Evolutionary conservation across 1,140 invertebrate genomes (phyloP).

Genomic region (Papilio polytes): DNA sequence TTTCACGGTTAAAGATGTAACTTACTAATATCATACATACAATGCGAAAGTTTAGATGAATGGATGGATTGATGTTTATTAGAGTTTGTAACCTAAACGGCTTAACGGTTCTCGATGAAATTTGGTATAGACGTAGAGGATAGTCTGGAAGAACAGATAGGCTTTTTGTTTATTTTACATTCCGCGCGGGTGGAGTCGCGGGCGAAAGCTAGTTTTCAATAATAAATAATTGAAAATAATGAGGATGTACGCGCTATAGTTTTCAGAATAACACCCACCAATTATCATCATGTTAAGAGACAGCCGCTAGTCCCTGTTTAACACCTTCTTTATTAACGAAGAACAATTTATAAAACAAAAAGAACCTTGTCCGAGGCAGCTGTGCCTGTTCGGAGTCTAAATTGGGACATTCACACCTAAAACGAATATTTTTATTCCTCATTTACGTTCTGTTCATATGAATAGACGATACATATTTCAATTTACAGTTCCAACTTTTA

Average conservation of each 20-base stretch:
- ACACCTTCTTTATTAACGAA: slow-evolving; percentile 62
- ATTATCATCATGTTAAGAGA: slow-evolving; percentile 59
- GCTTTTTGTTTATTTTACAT: too few relatives aligned
- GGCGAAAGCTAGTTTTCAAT: too few relatives aligned
- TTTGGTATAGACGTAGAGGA: too few relatives aligned
- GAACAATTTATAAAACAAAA: slow-evolving; percentile 59
- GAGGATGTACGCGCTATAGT: not conserved
- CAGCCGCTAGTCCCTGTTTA: slow-evolving; percentile 56
- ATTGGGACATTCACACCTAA: slow-evolving; percentile 63
- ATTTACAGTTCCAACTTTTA: not conserved
- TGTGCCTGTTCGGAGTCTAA: slow-evolving; percentile 50
- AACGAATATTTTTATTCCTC: slow-evolving; percentile 34
- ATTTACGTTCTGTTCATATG: not conserved
- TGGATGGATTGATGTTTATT: too few relatives aligned
- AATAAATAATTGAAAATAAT: not conserved
- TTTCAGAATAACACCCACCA: slow-evolving; percentile 53
- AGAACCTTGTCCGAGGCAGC: slow-evolving; percentile 57
- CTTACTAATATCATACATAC: too few relatives aligned
- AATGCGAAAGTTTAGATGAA: too few relatives aligned
- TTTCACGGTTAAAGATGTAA: not conserved
- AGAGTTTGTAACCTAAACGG: too few relatives aligned
- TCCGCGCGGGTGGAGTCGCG: too few relatives aligned
- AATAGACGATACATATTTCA: not conserved
- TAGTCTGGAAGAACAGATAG: too few relatives aligned
- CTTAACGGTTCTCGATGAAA: too few relatives aligned